Evolutionary conservation across 2,797 vertebrate genomes (phyloP).

Genomic region (Tokudaia muenninki): DNA sequence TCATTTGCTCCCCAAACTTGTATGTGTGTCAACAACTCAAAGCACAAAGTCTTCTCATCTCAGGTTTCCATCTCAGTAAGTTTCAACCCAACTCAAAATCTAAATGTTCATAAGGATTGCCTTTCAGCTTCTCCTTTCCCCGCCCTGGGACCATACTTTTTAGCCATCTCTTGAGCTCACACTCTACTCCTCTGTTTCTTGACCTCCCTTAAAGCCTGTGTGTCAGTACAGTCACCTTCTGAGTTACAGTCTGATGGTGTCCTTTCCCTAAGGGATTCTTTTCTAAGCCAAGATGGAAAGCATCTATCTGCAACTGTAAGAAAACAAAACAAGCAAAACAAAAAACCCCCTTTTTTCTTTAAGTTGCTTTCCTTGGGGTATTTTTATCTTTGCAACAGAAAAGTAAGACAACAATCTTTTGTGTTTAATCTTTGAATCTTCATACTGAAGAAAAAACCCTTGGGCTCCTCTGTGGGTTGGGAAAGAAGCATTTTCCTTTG

Average conservation of each 20-base stretch:
- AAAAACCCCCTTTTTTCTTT: background rate
- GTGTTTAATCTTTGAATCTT: background rate
- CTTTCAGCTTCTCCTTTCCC: background rate
- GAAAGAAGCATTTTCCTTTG: background rate
- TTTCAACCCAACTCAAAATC: background rate
- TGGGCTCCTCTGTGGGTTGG: background rate
- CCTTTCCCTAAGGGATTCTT: background rate
- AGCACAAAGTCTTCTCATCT: background rate
- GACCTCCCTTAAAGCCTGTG: background rate
- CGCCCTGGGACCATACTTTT: background rate
- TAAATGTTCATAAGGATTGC: background rate
- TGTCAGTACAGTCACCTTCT: background rate
- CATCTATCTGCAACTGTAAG: background rate
- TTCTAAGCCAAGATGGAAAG: background rate
- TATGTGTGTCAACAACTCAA: background rate
- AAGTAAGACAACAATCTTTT: background rate
- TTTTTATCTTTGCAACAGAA: background rate
- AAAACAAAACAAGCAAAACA: background rate
- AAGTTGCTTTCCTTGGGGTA: background rate
- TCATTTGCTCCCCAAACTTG: background rate
- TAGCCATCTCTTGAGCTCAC: background rate
- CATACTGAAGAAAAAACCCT: background rate
- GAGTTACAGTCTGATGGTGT: background rate
- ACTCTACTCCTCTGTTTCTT: background rate
- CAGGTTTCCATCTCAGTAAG: background rate